These are phyloP conservation scores for Abramis brama DNA, from an alignment of 2,113 vertebrate species.

Conservation along the genomic window DNA sequence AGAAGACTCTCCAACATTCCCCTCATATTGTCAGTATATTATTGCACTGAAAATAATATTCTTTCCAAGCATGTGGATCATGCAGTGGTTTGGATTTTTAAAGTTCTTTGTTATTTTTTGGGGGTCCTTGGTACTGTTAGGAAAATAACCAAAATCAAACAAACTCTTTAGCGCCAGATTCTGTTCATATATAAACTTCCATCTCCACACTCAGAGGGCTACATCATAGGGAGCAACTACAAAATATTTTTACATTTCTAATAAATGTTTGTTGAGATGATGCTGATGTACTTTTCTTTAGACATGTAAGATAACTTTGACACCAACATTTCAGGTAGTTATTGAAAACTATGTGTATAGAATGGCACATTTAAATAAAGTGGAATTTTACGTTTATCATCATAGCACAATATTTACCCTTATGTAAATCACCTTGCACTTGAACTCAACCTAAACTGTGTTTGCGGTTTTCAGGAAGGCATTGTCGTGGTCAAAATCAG, in stretches of 20 bases:
- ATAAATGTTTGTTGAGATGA: background rate
- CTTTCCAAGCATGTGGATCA: constrained; percentile 68
- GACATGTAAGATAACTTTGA: background rate
- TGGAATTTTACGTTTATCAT: background rate
- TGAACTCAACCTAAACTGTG: constrained; percentile 24
- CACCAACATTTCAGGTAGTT: constrained; percentile 12
- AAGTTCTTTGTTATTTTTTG: constrained; percentile 24
- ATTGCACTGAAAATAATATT: constrained; percentile 52
- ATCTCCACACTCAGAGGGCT: background rate
- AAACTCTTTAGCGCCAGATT: constrained; percentile 4
- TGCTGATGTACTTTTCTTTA: constrained; percentile 25
- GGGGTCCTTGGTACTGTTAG: constrained; percentile 38
- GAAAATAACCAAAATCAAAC: background rate
- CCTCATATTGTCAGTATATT: constrained; percentile 36
- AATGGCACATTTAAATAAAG: background rate
- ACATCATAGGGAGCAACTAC: background rate
- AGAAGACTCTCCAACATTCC: constrained; percentile 42
- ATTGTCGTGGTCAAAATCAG: constrained; percentile 23
- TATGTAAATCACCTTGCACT: constrained; percentile 47
- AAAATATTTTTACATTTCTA: background rate
- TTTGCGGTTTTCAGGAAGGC: constrained; percentile 20
- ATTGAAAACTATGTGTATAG: background rate
- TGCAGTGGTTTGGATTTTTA: constrained; percentile 55
- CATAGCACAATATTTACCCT: constrained; percentile 39
- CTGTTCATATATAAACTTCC: background rate